phyloP scores from a whole-genome alignment of 2,888 invertebrate species.

The Polymixis lichenea region DNA sequence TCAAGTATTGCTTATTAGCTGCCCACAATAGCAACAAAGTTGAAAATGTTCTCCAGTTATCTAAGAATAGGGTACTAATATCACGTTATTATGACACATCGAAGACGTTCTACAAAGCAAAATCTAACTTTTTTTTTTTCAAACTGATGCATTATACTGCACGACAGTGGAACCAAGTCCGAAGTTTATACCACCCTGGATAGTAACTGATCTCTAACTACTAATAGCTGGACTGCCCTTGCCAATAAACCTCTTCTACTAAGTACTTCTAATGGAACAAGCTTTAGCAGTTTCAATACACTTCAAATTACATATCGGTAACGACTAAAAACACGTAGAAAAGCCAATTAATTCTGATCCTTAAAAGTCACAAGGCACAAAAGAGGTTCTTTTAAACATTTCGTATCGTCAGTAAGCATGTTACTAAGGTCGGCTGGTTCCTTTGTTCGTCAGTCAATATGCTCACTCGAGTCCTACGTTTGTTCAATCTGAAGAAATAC shows the following conservation, averaged over 20 bases:
- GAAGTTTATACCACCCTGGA: neutral
- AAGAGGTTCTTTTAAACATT: constrained; percentile 16
- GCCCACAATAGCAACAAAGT: neutral
- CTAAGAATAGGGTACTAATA: neutral
- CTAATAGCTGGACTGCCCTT: neutral
- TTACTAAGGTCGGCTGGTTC: constrained; percentile 39
- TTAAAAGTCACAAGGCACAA: constrained; percentile 5
- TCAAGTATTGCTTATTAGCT: neutral
- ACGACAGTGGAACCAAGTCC: neutral
- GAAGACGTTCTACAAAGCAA: neutral
- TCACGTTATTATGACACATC: neutral
- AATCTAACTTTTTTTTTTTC: neutral
- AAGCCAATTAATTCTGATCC: constrained; percentile 9
- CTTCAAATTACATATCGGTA: neutral
- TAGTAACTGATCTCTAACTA: neutral
- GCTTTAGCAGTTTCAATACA: neutral
- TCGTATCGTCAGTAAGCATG: constrained; percentile 40
- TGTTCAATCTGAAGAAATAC: constrained; percentile 58
- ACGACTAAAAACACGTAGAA: neutral
- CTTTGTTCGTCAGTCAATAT: constrained; percentile 59
- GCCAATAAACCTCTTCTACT: no score
- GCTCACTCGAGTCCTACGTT: constrained; percentile 38
- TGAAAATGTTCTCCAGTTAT: no score
- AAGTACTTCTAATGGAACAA: neutral
- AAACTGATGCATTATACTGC: neutral